Evolutionary conservation across 53 echinoderm and acorn worm genomes (phyloP), one percentile per base, ranked within the genome.

Genomic region (Arbacia lixula): DNA sequence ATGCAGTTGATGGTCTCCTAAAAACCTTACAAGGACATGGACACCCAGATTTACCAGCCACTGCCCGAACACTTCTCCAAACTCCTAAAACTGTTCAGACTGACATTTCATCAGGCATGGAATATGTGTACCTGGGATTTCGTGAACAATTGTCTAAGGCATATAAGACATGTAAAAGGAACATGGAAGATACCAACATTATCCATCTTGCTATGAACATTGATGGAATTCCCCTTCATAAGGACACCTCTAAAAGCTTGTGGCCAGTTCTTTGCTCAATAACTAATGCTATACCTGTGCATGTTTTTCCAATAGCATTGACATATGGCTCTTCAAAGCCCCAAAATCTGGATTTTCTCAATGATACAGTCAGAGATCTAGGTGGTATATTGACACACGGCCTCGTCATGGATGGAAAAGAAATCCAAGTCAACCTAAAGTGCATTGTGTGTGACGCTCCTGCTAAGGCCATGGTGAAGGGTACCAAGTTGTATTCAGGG

Each of bases 401-500:
- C 11, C 42, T 91, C 54, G n/a, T 49, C 41, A 52, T 83, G 25
- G 81, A 88, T 71, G 85, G 76, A 12, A 85, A 91, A 79, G 32
- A 2, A 11, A 58, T 67, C 66, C 37, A 21, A 41, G 69, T 91
- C 1, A 1, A 68, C 58, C 54, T 91, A 28, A 82, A 64, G 33
- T 87, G 84, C 75, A 74, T 87, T 33, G 66, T 91, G 2, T 91
- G 91, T 69, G 91, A 91, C 39, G 85, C 91, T 27, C 91, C 91
- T 56, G 88, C 91, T 6, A 85, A 78, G 36, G 86, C 88, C 9
- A 35, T 91, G 66, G 87, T 91, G 34, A 85, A 91, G 46, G 43
- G 86, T 77, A 71, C 76, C 20, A 91, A 91, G 68, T 49, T 58
- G 41, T 85, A 85, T 80, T 60, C 80, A 71, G 88, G 88, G 6